Evolutionary conservation across 35 echinoderm and acorn worm species (phyloP).

Genomic region (Hemicentrotus pulcherrimus): DNA sequence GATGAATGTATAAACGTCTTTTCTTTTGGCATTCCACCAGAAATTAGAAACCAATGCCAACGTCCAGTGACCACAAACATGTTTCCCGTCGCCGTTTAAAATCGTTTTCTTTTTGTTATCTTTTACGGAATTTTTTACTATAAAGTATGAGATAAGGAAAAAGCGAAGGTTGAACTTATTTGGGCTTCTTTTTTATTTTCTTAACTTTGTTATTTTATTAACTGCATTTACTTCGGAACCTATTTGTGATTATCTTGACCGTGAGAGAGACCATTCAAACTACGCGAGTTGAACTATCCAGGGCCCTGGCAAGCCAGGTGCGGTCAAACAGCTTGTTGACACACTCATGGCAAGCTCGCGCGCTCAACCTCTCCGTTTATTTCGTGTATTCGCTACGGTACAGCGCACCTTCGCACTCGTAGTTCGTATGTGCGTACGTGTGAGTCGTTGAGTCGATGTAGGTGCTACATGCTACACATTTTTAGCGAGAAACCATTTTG

Average conservation of each 20-base stretch:
- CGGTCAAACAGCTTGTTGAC: not conserved
- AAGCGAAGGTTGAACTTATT: no score
- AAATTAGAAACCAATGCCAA: no score
- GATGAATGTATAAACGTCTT: no score
- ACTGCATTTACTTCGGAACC: no score
- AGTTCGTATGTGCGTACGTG: not conserved
- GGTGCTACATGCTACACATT: not conserved
- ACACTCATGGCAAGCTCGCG: not conserved
- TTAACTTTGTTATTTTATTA: no score
- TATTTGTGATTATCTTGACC: not conserved
- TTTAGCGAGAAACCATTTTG: not conserved
- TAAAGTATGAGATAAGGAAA: no score
- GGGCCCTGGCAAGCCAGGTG: not conserved
- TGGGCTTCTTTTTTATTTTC: no score
- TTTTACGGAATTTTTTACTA: no score
- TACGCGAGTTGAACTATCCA: not conserved
- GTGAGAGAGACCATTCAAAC: not conserved
- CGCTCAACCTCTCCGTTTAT: not conserved
- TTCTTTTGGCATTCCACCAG: no score
- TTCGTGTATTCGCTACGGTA: not conserved
- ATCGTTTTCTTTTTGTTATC: no score
- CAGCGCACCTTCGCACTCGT: not conserved
- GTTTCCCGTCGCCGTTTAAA: no score
- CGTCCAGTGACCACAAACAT: no score
- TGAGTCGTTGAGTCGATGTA: not conserved